These are phyloP conservation scores for Dasypogon diadema DNA, from an alignment of 2,888 invertebrate species.

Conservation along the genomic window DNA sequence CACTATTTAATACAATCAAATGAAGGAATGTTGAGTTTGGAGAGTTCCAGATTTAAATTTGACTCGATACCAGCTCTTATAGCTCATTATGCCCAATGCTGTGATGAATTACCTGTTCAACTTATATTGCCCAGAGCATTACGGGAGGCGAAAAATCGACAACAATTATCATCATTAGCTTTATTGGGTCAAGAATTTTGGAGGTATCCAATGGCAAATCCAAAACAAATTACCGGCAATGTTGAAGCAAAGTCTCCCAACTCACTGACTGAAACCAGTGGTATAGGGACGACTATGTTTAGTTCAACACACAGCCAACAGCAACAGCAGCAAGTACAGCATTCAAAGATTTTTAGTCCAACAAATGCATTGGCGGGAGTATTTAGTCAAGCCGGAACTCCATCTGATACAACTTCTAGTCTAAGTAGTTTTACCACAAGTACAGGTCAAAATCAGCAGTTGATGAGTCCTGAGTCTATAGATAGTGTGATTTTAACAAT, in stretches of 20 bases:
- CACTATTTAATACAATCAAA: constrained; percentile 94
- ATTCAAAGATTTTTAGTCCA: constrained; percentile 62
- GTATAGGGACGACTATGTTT: constrained; percentile 67
- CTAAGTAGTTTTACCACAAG: constrained; percentile 80
- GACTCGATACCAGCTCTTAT: constrained; percentile 92
- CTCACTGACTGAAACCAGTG: constrained; percentile 68
- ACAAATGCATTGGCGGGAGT: constrained; percentile 62
- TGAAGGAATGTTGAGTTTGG: constrained; percentile 84
- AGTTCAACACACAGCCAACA: constrained; percentile 59
- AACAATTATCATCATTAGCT: constrained; percentile 90
- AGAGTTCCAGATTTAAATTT: constrained; percentile 94
- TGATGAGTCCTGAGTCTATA: constrained; percentile 72
- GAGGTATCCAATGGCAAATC: constrained; percentile 84
- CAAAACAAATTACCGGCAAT: constrained; percentile 69
- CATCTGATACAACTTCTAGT: constrained; percentile 79
- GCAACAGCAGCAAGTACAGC: constrained; percentile 64
- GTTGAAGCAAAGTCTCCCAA: constrained; percentile 67
- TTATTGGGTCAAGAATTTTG: constrained; percentile 90
- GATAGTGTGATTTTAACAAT: constrained; percentile 82
- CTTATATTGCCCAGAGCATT: constrained; percentile 87
- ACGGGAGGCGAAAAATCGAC: constrained; percentile 88
- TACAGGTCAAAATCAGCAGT: constrained; percentile 65
- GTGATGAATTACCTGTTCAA: constrained; percentile 93
- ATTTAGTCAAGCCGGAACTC: constrained; percentile 70
- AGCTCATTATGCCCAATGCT: constrained; percentile 93